Evolutionary conservation across 2,113 vertebrate genomes (phyloP).

Genomic region (Cavia aperea): DNA sequence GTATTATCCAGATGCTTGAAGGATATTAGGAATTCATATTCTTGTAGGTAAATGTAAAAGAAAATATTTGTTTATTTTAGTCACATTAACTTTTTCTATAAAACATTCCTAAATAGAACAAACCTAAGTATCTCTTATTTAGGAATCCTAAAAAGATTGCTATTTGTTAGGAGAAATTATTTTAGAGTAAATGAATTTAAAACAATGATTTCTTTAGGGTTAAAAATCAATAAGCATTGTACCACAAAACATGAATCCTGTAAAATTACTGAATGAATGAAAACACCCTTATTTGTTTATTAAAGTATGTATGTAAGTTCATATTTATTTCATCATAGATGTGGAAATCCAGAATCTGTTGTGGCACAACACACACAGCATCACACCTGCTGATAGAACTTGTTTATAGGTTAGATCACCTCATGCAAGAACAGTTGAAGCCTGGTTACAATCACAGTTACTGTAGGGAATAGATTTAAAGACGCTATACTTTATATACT

Average conservation of each 20-base stretch:
- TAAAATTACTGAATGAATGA: background rate
- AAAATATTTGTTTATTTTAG: background rate
- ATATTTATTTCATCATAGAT: background rate
- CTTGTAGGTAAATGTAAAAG: background rate
- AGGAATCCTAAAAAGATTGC: background rate
- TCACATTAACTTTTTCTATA: background rate
- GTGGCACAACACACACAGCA: rapidly evolving
- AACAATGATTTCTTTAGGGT: background rate
- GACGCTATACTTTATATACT: background rate
- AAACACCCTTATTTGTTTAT: background rate
- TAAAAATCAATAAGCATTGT: background rate
- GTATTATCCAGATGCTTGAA: background rate
- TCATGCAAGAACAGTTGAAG: background rate
- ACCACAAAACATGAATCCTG: background rate
- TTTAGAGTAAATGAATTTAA: background rate
- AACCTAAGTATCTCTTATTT: background rate
- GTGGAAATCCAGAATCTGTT: too few relatives aligned
- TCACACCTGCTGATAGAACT: background rate
- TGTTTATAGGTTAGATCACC: background rate
- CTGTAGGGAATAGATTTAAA: rapidly evolving
- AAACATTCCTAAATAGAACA: background rate
- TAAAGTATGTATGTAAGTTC: background rate
- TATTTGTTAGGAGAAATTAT: background rate
- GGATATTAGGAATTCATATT: background rate
- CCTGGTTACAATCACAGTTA: too few relatives aligned